Base-by-base conservation (phyloP, 1,140 invertebrate genomes). In the Brachionus manjavacas region DNA sequence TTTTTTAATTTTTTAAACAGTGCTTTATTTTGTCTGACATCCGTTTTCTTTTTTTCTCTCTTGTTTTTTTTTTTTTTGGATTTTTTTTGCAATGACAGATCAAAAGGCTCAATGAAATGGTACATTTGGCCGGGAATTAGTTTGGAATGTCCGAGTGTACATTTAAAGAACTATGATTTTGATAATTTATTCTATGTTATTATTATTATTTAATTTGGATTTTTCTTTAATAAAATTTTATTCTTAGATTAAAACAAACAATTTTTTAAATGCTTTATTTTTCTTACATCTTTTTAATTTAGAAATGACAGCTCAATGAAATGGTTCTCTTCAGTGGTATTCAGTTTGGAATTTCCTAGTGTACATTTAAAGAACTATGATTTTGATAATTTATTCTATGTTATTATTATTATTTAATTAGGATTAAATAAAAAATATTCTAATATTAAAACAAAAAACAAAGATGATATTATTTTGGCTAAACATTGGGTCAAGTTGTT, bases 1-100 rank as follows among this genome's bases (percentile, higher is more conserved):
- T 76, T 49, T 49, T 76, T 49, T 76, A 43, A 49, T 76, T 76
- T 76, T 76, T 76, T 6, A 76, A 76, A 76, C 72, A 76, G 72
- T 76, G 72, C 72, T 76, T 76, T 76, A 76, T 9, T 49, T 76
- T 76, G 20, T 20, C 39, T 76, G 41, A 76, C 72, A 76, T 76
- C 41, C 43, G 39, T 76, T 76, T 35, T 35, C 31, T 35, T 35
- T 35, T 35, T 4, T 0, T 35, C 7, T 35, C 7, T 7, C 6
- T 35, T 35, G n/a, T 35, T 35, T 4, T 6, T 7, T 35, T 35
- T 35, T 35, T 35, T 35, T 35, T 35, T 35, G 31, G 28, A 16
- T 74, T 74, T 46, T 76, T 52, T 41, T 74, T 74, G 66, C 66
- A 68, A 68, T 68, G 66, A 68, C 66, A 60, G 52, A 60, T 60